phyloP scores from a whole-genome alignment of 2,888 invertebrate species.

The Heliconius erato region DNA sequence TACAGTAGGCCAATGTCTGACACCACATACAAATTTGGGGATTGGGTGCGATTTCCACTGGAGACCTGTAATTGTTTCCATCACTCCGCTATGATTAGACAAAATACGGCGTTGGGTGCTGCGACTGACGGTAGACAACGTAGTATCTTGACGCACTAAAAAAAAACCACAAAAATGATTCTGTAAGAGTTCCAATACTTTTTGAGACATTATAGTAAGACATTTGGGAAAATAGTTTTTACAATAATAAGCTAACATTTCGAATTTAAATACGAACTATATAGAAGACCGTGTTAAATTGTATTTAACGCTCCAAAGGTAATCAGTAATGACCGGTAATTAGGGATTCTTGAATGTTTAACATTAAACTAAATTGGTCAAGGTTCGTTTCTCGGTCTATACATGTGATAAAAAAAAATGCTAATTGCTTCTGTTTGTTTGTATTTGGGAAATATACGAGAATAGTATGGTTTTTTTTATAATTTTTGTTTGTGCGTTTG shows the following conservation, averaged over 20 bases:
- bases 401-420: neutral
- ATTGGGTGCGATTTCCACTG: too few species aligned
- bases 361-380: constrained; percentile 65
- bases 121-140: too few species aligned
- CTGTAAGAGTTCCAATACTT: too few species aligned
- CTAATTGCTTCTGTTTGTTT: neutral
- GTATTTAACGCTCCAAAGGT: constrained; percentile 15
- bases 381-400: constrained; percentile 44
- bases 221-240: neutral
- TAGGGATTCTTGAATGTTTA: constrained; percentile 60
- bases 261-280: neutral
- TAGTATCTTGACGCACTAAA: too few species aligned
- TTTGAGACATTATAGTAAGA: too few species aligned
- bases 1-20: too few species aligned
- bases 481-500: too few species aligned
- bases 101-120: too few species aligned
- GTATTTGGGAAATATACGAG: neutral
- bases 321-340: constrained; percentile 27
- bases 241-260: neutral
- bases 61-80: too few species aligned
- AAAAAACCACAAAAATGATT: too few species aligned
- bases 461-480: neutral
- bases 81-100: too few species aligned
- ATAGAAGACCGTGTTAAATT: neutral
- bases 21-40: too few species aligned